Conservation (phyloP, 2,888 invertebrate species). For the Vandiemenella viatica region DNA sequence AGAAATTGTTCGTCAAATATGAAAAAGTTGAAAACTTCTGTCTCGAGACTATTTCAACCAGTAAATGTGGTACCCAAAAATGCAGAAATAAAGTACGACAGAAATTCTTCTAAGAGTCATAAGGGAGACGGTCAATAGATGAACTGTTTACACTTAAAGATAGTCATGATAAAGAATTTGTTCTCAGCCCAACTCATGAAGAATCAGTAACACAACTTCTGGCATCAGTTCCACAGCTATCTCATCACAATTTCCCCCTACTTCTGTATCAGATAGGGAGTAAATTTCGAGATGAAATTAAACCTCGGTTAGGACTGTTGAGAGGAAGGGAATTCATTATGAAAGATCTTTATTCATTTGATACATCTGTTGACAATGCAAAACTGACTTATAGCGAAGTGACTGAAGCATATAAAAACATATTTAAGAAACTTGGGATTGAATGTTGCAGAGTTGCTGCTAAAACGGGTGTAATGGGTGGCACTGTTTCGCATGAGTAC, state of each 20-base stretch:
- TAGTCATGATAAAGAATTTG: too few relatives aligned
- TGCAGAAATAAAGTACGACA: too few relatives aligned
- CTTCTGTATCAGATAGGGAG: conserved; percentile 69
- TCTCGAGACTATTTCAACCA: too few relatives aligned
- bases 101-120: too few relatives aligned
- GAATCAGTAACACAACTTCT: conserved; percentile 70
- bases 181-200: too few relatives aligned
- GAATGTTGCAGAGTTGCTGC: conserved; percentile 54
- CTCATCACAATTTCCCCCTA: conserved; percentile 58
- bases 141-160: too few relatives aligned
- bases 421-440: conserved; percentile 54
- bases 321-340: conserved; percentile 82
- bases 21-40: too few relatives aligned
- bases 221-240: conserved; percentile 45
- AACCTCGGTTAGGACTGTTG: conserved; percentile 74
- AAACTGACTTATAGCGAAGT: conserved; percentile 48
- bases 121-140: too few relatives aligned
- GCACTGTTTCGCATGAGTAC: conserved; percentile 79
- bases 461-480: conserved; percentile 73
- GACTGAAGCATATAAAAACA: conserved; percentile 42
- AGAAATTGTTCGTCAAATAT: too few relatives aligned
- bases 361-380: conserved; percentile 44
- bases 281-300: conserved; percentile 88
- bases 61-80: too few relatives aligned
- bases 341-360: conserved; percentile 91